Base-by-base conservation (phyloP, 2,797 vertebrate genomes). In the Adelosebastes latens region DNA sequence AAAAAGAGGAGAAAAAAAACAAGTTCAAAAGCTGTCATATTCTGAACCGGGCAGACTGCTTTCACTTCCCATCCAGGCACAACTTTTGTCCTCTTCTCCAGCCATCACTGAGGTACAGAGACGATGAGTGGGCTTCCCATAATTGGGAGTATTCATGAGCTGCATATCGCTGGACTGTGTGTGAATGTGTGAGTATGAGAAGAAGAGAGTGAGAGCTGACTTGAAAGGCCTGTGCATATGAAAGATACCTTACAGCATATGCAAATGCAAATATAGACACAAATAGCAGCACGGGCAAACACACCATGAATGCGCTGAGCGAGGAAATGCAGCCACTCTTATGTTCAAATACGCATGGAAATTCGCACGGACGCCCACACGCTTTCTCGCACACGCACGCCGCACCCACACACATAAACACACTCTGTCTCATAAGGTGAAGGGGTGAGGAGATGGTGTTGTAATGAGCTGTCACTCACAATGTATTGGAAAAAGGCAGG, bases 201-300 rank as follows among this genome's bases (percentile, higher is more conserved):
- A 60, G 60, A 58, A 79, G 75, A 87, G 79, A 87, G 84, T 79
- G 84, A 91, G 87, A 77, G 69, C 80, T 76, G 85, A 85, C 81
- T 88, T 90, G 79, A 92, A 92, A 90, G 87, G 81, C 75, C 70
- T 52, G 27, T 49, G 87, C 80, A 79, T 80, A 85, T 85, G 78
- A 89, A 90, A 88, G 79, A 87, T 88, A 88, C 88, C 85, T 92
- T 86, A 88, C 73, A 92, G 83, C 87, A 83, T 87, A 93, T 89
- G 87, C 87, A 92, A 87, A 92, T 91, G 86, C 83, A 91, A 93
- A 94, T 90, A 87, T 84, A 88, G 88, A 90, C 84, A 89, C 82
- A 89, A 92, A 91, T 82, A 88, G 75, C 79, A 81, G 82, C 78
- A 80, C 25, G 27, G 63, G 87, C 84, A 87, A 87, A 88, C 81